Percentiles rank a stretch among this genome's conserved stretches.
These are phyloP conservation scores for Capricornis sumatraensis DNA, from an alignment of 2,113 vertebrate species.

Conservation along the genomic window DNA sequence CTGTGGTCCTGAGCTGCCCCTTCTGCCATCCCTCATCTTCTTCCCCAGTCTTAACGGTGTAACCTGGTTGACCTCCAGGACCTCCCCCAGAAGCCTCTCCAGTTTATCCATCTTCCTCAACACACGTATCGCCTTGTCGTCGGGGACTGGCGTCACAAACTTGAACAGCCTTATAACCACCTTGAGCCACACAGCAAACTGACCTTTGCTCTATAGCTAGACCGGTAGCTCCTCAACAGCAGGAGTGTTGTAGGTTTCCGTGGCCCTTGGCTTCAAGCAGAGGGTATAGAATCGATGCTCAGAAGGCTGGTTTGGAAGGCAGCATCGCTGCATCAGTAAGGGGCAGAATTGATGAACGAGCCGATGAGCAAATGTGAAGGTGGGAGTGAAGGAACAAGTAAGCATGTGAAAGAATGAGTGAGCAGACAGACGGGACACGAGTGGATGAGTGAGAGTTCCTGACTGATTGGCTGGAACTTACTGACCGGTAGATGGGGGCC, in stretches of 20 bases:
- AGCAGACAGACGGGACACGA: neutral
- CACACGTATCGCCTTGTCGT: neutral
- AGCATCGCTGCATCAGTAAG: neutral
- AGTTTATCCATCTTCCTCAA: fast-evolving
- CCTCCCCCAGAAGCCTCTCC: neutral
- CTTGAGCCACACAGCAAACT: neutral
- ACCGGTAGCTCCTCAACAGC: neutral
- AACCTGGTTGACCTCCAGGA: neutral
- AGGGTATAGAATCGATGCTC: neutral
- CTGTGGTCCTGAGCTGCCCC: neutral
- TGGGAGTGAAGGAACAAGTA: neutral
- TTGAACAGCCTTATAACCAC: neutral
- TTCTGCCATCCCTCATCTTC: neutral
- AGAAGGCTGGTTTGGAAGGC: neutral
- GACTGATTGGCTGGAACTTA: neutral
- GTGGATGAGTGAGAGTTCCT: neutral
- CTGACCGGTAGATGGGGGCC: neutral
- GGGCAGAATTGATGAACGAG: neutral
- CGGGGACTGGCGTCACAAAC: neutral
- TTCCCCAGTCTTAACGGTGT: neutral
- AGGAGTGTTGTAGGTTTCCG: neutral
- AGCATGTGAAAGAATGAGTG: neutral
- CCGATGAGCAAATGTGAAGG: neutral
- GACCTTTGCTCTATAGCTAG: neutral
- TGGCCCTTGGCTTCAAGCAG: neutral